Evolutionary conservation across 2,888 invertebrate genomes (phyloP), one percentile per base, ranked within the genome.

Genomic region (Oasisia sp.): DNA sequence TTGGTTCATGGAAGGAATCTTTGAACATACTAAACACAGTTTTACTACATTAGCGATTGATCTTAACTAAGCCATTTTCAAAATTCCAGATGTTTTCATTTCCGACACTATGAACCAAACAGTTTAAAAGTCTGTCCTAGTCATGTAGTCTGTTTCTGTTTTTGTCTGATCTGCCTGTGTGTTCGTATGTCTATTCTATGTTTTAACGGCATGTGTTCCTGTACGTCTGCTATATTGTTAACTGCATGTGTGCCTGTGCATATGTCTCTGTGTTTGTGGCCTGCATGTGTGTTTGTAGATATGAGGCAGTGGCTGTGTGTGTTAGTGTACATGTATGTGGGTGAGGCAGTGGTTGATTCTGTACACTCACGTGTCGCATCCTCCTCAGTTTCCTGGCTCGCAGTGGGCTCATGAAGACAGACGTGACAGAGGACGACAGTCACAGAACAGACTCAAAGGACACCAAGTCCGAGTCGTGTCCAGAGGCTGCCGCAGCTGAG

Each of bases 331-430:
- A 27, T 74, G 19, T 74, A 27, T 74, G 74, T 74, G 74, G 0
- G 74, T 74, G 74, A 4, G 74, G 74, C 74, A 74, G 27, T 74
- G 74, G 27, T 50, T 14, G 9, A 50, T 14, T 74, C 74, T n/a
- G 74, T 74, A 7, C 27, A 74, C 74, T 74, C 27, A 74, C 14
- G 50, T 50, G 50, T 11, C 50, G 8, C 14, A 1, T 50, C 50
- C 50, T 50, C 14, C 19, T 74, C 27, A 74, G 74, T 27, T 74
- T 74, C 74, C 74, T 74, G 74, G 14, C 74, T 0, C 74, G 74
- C n/a, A 74, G 74, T 74, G 74, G 74, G n/a, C 74, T 74, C 74
- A 74, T 74, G 74, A 74, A 74, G 74, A 74, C 74, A 74, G 74
- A 74, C 7, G 74, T 74, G 74, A 19, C 74, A 27, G 74, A 74